A percentile compares a stretch with the other conserved stretches of the same genome.
Conservation (phyloP, 92 coral and sea anemone species). For the Epizoanthus rinbou region DNA sequence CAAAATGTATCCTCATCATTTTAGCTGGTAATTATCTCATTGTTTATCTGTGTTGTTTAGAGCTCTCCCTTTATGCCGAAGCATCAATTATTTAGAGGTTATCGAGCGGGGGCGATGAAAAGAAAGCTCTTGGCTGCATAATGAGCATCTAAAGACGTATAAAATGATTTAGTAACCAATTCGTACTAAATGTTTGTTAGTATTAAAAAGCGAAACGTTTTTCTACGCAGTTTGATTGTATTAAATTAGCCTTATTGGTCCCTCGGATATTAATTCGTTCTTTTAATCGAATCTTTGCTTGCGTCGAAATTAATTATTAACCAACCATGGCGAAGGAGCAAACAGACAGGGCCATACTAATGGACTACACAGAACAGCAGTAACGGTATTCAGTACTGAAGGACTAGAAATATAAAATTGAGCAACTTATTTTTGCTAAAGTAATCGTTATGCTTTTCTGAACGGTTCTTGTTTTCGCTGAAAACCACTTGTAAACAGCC, state of each 20-base stretch:
- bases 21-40: conserved; percentile 22
- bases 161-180: not conserved
- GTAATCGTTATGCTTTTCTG: not conserved
- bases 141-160: not conserved
- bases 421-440: not conserved
- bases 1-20: conserved; percentile 18
- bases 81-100: conserved; percentile 24
- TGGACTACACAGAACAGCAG: not conserved
- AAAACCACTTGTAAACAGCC: not conserved
- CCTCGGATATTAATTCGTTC: not conserved
- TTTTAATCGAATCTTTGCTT: conserved; percentile 34
- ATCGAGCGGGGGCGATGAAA: conserved; percentile 16
- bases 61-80: not conserved
- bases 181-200: not conserved
- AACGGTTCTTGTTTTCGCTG: not conserved
- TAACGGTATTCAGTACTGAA: conserved; percentile 11
- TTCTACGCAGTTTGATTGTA: not conserved
- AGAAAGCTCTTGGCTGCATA: not conserved
- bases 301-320: conserved; percentile 36
- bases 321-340: conserved; percentile 29
- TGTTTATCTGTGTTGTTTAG: conserved; percentile 32
- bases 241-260: not conserved
- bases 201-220: not conserved
- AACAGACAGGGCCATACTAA: not conserved
- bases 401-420: not conserved